Evolutionary conservation across 2,797 vertebrate species (phyloP).

Genomic region (Peromyscus eremicus): DNA sequence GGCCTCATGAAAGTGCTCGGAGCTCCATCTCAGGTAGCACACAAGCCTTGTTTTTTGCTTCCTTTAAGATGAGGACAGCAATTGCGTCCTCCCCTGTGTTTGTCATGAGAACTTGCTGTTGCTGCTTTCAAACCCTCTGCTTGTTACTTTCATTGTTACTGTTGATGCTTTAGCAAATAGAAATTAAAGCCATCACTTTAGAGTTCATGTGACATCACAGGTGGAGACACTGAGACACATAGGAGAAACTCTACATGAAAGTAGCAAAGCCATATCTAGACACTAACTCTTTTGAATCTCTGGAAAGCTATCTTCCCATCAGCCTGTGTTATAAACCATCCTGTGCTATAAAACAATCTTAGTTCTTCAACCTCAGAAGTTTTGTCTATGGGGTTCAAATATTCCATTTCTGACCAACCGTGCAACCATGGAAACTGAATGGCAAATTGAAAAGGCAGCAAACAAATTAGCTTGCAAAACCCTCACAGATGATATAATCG

Average conservation of each 20-base stretch:
- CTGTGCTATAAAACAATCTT: constrained; percentile 11
- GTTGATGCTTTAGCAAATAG: neutral
- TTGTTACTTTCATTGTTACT: neutral
- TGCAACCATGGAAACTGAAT: constrained; percentile 81
- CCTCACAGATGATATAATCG: constrained; percentile 73
- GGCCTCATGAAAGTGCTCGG: neutral
- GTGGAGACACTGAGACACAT: constrained; percentile 16
- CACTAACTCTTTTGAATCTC: neutral
- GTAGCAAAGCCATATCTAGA: neutral
- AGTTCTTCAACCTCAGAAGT: constrained; percentile 52
- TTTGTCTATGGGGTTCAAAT: constrained; percentile 71
- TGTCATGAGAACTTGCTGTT: neutral
- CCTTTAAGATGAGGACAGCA: neutral
- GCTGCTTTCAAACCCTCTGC: neutral
- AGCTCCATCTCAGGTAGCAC: accelerated
- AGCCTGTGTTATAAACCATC: neutral
- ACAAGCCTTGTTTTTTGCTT: neutral
- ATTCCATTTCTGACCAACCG: constrained; percentile 79
- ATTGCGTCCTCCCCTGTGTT: neutral
- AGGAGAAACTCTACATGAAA: neutral
- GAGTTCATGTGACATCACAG: neutral
- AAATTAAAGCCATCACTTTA: neutral
- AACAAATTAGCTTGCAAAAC: constrained; percentile 81
- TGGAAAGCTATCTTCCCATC: neutral
- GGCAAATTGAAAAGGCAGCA: constrained; percentile 78